Conservation (phyloP, 2,888 invertebrate genomes). For the Nemotelus pantherinus region DNA sequence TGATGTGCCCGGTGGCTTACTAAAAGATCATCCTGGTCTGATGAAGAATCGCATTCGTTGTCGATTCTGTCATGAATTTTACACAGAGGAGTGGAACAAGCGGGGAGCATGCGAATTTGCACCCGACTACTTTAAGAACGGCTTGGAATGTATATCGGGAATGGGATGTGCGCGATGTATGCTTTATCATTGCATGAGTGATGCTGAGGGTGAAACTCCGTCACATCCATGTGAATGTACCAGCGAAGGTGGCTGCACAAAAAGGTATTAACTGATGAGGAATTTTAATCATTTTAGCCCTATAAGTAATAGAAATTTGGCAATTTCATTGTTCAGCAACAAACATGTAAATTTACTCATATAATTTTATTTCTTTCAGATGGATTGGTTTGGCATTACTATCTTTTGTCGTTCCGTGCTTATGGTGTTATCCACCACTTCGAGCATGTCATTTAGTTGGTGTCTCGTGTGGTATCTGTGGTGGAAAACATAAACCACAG, state of each 20-base stretch:
- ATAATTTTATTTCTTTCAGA: constrained; percentile 58
- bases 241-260: constrained; percentile 77
- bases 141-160: constrained; percentile 85
- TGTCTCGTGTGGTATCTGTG: constrained; percentile 81
- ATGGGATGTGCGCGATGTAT: constrained; percentile 88
- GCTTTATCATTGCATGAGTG: constrained; percentile 93
- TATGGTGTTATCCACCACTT: constrained; percentile 93
- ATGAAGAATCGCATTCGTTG: constrained; percentile 66
- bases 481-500: constrained; percentile 78
- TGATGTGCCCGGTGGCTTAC: constrained; percentile 63
- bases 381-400: constrained; percentile 89
- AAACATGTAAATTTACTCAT: too few relatives aligned
- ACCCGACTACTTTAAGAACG: constrained; percentile 82
- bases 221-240: constrained; percentile 86
- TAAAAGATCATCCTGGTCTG: constrained; percentile 54
- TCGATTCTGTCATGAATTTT: constrained; percentile 82
- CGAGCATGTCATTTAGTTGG: constrained; percentile 86
- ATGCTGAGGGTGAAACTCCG: constrained; percentile 87
- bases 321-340: too few relatives aligned
- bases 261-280: constrained; percentile 66
- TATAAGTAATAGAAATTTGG: neutral
- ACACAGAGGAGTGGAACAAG: constrained; percentile 84
- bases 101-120: constrained; percentile 87
- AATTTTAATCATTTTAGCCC: neutral
- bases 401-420: constrained; percentile 88